Evolutionary conservation across 2,797 vertebrate genomes (phyloP).

Genomic region (Sardinella longiceps): DNA sequence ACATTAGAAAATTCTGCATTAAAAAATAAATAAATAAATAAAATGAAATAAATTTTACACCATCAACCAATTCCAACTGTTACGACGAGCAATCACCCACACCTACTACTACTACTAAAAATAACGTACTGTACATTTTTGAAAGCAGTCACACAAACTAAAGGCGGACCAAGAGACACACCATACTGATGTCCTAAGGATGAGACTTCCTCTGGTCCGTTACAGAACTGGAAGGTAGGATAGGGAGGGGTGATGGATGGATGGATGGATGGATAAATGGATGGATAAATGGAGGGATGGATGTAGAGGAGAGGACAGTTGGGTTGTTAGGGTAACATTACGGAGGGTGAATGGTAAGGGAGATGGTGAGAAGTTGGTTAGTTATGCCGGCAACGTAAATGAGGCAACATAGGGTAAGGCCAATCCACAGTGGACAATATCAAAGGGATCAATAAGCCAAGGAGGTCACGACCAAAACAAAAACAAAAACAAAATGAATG

Average conservation of each 20-base stretch:
- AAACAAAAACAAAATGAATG: constrained; percentile 61
- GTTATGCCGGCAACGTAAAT: constrained; percentile 67
- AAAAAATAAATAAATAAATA: constrained; percentile 54
- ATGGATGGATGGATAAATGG: constrained; percentile 46
- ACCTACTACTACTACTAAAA: too few relatives aligned
- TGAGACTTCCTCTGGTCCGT: neutral
- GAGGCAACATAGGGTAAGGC: constrained; percentile 42
- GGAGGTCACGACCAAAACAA: constrained; percentile 63
- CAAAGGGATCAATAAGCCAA: constrained; percentile 39
- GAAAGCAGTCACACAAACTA: neutral
- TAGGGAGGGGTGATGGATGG: constrained; percentile 41
- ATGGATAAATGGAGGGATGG: constrained; percentile 51
- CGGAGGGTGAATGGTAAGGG: neutral
- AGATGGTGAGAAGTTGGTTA: constrained; percentile 59
- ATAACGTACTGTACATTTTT: too few relatives aligned
- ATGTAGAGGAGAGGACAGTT: constrained; percentile 53
- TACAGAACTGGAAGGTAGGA: neutral
- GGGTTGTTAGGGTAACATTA: neutral
- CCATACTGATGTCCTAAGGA: neutral
- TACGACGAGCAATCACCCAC: too few relatives aligned
- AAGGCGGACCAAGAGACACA: neutral
- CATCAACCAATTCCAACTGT: constrained; percentile 56
- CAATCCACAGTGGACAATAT: constrained; percentile 35
- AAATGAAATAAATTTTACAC: constrained; percentile 35
- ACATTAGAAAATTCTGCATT: neutral